Conservation (phyloP, 2,797 vertebrate species). For the Atherinosoma microstoma region DNA sequence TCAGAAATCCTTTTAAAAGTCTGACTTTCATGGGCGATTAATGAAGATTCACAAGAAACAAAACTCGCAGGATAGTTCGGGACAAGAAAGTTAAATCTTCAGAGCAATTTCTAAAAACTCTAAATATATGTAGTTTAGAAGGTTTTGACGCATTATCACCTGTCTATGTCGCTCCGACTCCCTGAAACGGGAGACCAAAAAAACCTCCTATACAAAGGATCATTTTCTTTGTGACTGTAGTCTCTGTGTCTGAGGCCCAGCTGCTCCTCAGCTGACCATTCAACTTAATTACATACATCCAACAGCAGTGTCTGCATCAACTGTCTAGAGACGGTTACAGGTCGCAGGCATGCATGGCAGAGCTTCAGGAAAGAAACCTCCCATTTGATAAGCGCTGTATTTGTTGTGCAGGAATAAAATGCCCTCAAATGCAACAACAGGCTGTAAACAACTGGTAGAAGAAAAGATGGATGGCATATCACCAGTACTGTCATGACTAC, state of each 20-base stretch:
- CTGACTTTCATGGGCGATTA: not conserved
- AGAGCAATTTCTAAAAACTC: not conserved
- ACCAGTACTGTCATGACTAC: too few relatives aligned
- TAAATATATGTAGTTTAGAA: not conserved
- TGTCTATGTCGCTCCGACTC: not conserved
- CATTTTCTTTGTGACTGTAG: not conserved
- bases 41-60: not conserved
- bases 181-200: not conserved
- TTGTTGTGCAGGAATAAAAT: too few relatives aligned
- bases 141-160: not conserved
- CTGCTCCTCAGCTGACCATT: slow-evolving; percentile 1
- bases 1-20: not conserved
- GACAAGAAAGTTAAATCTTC: not conserved
- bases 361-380: not conserved
- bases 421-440: too few relatives aligned
- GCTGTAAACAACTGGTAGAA: too few relatives aligned
- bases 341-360: not conserved
- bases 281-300: not conserved
- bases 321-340: not conserved
- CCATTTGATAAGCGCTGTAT: not conserved
- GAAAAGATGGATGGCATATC: too few relatives aligned
- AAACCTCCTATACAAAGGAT: slow-evolving; percentile 1
- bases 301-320: not conserved
- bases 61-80: not conserved
- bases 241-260: slow-evolving; percentile 4